Conservation (phyloP, 2,797 vertebrate species). For the Acipenser oxyrinchus region DNA sequence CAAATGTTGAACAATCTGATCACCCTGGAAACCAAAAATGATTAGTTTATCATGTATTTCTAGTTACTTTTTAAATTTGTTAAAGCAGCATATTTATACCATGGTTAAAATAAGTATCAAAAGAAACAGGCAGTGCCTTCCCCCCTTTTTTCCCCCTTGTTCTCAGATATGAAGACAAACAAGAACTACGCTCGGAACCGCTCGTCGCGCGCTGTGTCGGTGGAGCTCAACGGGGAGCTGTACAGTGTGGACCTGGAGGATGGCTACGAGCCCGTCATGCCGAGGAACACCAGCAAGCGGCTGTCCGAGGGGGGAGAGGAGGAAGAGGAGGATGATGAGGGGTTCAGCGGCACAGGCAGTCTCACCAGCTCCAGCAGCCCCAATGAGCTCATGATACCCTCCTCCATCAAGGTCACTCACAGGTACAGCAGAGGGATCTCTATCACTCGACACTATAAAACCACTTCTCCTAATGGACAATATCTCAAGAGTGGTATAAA, state of each 20-base stretch:
- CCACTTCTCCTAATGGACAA: too few species aligned
- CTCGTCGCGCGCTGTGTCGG: conserved; percentile 63
- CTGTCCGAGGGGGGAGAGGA: conserved; percentile 20
- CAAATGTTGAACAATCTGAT: too few species aligned
- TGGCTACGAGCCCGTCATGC: conserved; percentile 40
- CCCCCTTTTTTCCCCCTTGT: not conserved
- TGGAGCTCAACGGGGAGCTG: conserved; percentile 46
- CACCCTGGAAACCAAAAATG: too few species aligned
- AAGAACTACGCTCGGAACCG: conserved; percentile 74
- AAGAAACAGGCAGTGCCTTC: too few species aligned
- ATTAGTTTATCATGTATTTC: too few species aligned
- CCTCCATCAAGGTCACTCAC: conserved; percentile 84
- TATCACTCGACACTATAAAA: too few species aligned
- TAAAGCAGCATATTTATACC: too few species aligned
- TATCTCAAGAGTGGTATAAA: too few species aligned
- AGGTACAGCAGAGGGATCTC: conserved; percentile 47
- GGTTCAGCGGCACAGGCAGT: conserved; percentile 77
- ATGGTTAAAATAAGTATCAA: too few species aligned
- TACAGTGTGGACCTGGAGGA: conserved; percentile 52
- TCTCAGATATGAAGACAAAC: conserved; percentile 73
- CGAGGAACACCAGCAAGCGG: conserved; percentile 55
- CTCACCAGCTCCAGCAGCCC: conserved; percentile 40
- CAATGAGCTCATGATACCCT: conserved; percentile 46
- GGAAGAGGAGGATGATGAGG: conserved; percentile 51
- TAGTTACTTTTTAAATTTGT: too few species aligned